phyloP scores from a whole-genome alignment of 64 coral and sea anemone genomes.

The Stichodactyla mertensii region DNA sequence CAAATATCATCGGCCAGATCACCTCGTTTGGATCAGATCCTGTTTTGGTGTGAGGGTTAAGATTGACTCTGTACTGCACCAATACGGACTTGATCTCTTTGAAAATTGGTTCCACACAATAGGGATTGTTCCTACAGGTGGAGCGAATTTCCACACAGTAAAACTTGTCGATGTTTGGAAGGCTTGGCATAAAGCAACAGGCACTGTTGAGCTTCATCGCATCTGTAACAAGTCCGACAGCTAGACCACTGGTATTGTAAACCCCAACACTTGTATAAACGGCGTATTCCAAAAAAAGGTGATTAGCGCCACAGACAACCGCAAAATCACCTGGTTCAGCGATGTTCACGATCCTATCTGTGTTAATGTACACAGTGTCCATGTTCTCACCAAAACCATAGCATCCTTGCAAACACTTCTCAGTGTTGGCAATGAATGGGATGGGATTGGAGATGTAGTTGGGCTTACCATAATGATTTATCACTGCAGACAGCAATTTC shows the following conservation, averaged over 20 bases:
- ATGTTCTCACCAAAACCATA: constrained; percentile 5
- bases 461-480: not conserved
- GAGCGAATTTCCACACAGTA: constrained; percentile 23
- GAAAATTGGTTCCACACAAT: not conserved
- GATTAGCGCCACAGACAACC: constrained; percentile 24
- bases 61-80: constrained; percentile 26
- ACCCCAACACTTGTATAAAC: constrained; percentile 17
- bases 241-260: constrained; percentile 17
- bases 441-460: not conserved
- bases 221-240: constrained; percentile 4
- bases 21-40: not conserved
- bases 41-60: constrained; percentile 16
- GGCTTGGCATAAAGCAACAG: not conserved
- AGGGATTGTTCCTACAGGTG: not conserved
- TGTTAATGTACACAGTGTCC: constrained; percentile 21
- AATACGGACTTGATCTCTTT: not conserved
- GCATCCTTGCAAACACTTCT: constrained; percentile 15
- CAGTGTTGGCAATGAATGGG: not conserved
- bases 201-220: constrained; percentile 19
- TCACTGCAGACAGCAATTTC: not conserved
- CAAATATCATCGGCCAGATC: not conserved
- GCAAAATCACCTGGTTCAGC: constrained; percentile 9
- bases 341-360: not conserved
- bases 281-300: not conserved
- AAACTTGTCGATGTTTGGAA: not conserved